phyloP scores from a whole-genome alignment of 2,888 invertebrate genomes.

The Enoplolaimus lenunculus region DNA sequence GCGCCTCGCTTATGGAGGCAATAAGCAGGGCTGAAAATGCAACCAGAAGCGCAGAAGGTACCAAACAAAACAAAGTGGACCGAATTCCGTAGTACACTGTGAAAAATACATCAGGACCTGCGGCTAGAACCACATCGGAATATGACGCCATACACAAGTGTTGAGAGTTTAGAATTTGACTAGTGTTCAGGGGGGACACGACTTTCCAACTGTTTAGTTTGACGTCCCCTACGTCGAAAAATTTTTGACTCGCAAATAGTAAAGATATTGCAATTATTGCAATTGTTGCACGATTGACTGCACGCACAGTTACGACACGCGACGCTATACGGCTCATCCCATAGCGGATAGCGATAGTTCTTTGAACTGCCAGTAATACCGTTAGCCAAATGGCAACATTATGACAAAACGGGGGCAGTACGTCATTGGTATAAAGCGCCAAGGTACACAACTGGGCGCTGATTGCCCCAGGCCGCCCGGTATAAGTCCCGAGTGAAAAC shows the following conservation, averaged over 20 bases:
- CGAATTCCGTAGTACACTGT: constrained; percentile 58
- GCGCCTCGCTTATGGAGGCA: constrained; percentile 66
- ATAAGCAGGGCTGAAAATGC: constrained; percentile 74
- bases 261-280: constrained; percentile 62
- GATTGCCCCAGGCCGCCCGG: neutral
- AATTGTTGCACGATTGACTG: constrained; percentile 52
- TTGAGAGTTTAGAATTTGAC: neutral
- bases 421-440: neutral
- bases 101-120: constrained; percentile 56
- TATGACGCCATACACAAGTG: neutral
- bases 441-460: neutral
- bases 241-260: constrained; percentile 62
- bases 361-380: constrained; percentile 67
- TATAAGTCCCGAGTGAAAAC: constrained; percentile 27
- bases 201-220: constrained; percentile 1
- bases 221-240: constrained; percentile 52
- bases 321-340: constrained; percentile 70
- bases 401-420: constrained; percentile 57
- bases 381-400: constrained; percentile 84
- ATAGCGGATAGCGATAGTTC: constrained; percentile 84
- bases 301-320: constrained; percentile 53
- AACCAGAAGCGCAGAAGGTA: constrained; percentile 74
- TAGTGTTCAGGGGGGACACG: neutral
- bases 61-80: constrained; percentile 73
- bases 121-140: constrained; percentile 27